phyloP scores from a whole-genome alignment of 2,888 invertebrate species.

The Apocheima hispidaria region DNA sequence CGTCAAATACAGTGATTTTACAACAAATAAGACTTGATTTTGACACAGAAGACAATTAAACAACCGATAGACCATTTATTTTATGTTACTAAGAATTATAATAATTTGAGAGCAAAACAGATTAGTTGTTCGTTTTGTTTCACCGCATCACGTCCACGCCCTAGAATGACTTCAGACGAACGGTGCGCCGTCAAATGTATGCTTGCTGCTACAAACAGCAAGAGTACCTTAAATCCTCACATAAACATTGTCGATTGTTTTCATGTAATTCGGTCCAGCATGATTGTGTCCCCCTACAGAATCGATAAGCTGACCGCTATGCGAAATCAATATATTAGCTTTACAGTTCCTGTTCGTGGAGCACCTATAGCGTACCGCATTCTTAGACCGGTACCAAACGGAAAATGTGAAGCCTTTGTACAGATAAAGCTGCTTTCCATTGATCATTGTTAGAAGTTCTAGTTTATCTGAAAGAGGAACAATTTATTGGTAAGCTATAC shows the following conservation, averaged over 20 bases:
- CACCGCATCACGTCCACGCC: too few relatives aligned
- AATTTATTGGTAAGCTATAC: too few relatives aligned
- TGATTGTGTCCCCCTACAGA: slow-evolving; percentile 40
- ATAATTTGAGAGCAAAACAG: too few relatives aligned
- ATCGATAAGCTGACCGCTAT: slow-evolving; percentile 30
- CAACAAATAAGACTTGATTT: too few relatives aligned
- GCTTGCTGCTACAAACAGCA: not conserved
- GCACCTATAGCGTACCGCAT: slow-evolving; percentile 44
- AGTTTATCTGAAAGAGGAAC: slow-evolving; percentile 3
- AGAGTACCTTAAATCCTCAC: not conserved
- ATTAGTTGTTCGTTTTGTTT: too few relatives aligned
- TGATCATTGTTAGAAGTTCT: slow-evolving; percentile 11
- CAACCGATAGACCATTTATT: too few relatives aligned
- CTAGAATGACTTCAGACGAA: too few relatives aligned
- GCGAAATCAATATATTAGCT: slow-evolving; percentile 35
- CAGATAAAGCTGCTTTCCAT: slow-evolving; percentile 42
- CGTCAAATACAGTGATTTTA: too few relatives aligned
- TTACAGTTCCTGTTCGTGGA: slow-evolving; percentile 39
- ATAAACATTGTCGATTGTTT: slow-evolving; percentile 36
- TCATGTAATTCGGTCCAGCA: slow-evolving; percentile 31
- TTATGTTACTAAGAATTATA: too few relatives aligned
- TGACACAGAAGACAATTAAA: too few relatives aligned
- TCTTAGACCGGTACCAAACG: slow-evolving; percentile 30
- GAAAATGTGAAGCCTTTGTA: slow-evolving; percentile 49
- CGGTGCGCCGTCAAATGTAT: not conserved